Evolutionary conservation across 2,113 vertebrate genomes (phyloP), one percentile per base, ranked within the genome.

Genomic region (Etheostoma spectabile): DNA sequence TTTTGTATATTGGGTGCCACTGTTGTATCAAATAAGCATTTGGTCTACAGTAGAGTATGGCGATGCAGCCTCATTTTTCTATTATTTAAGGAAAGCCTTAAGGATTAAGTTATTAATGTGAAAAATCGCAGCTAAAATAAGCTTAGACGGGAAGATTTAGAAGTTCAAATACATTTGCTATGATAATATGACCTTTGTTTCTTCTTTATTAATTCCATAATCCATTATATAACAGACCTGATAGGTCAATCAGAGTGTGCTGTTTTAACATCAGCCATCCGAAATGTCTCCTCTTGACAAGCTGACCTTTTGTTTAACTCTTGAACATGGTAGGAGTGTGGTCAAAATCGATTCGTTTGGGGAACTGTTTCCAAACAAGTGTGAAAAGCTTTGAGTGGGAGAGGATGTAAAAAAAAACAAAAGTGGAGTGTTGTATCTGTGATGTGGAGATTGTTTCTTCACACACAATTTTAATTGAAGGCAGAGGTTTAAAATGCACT

Each of bases 251-350:
- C 79, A 70, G 83, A 72, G 52, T 72, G 68, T 73, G 56, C 59
- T 38, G 27, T 83, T 83, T 73, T 38, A 52, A 75, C 61, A 63
- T 60, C 68, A 79, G 56, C 56, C 63, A 27, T 53, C 24, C 21
- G 19, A 86, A 80, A 71, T 64, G 64, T 76, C 66, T 74, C 33
- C 55, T 82, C 80, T 66, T 71, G 68, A 82, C 63, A 80, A 66
- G 59, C 73, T 84, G 80, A 88, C 81, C 84, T 80, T 42, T 86
- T 70, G 61, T 75, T 77, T 80, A 68, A 68, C 64, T 74, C 63
- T 57, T 5, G 11, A 48, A 68, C 51, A 56, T 55, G 22, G 60
- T 24, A 5, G 51, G 13, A 64, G 35, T 22, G 49, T 51, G 64
- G 71, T 67, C 46, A 21, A 45, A 76, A 82, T 82, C 10, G 51